A percentile compares a stretch with the other conserved stretches of the same genome.
Conservation (phyloP, 2,113 vertebrate genomes). For the Myxocyprinus asiaticus region DNA sequence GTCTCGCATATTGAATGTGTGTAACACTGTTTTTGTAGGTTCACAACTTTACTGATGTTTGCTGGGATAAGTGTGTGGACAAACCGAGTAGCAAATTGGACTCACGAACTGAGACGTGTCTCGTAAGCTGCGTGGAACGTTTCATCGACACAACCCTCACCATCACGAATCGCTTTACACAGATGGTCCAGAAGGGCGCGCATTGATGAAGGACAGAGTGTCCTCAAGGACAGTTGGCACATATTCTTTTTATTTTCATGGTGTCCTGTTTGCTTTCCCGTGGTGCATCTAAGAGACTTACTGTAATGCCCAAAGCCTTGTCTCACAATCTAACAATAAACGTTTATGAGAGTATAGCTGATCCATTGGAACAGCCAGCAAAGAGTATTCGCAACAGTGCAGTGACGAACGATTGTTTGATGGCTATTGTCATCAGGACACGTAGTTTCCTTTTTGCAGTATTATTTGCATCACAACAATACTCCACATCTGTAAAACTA, state of each 20-base stretch:
- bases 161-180: slow-evolving; percentile 87
- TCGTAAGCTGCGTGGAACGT: slow-evolving; percentile 87
- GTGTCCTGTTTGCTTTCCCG: background rate
- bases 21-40: slow-evolving; percentile 70
- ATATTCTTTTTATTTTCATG: background rate
- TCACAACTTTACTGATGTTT: slow-evolving; percentile 88
- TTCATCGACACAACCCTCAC: slow-evolving; percentile 89
- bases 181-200: slow-evolving; percentile 87
- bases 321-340: too few species aligned
- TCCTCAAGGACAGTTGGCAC: too few species aligned
- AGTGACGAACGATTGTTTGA: too few species aligned
- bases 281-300: background rate
- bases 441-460: too few species aligned
- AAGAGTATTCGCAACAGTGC: too few species aligned
- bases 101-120: slow-evolving; percentile 83
- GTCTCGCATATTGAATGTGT: background rate
- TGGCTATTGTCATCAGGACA: too few species aligned
- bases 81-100: slow-evolving; percentile 84
- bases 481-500: too few species aligned
- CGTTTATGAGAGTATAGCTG: too few species aligned
- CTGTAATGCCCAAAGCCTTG: background rate
- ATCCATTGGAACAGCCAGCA: too few species aligned
- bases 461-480: too few species aligned
- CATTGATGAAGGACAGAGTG: slow-evolving; percentile 47
- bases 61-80: slow-evolving; percentile 92